phyloP scores from a whole-genome alignment of 2,113 vertebrate genomes.

The Spheniscus mendiculus region DNA sequence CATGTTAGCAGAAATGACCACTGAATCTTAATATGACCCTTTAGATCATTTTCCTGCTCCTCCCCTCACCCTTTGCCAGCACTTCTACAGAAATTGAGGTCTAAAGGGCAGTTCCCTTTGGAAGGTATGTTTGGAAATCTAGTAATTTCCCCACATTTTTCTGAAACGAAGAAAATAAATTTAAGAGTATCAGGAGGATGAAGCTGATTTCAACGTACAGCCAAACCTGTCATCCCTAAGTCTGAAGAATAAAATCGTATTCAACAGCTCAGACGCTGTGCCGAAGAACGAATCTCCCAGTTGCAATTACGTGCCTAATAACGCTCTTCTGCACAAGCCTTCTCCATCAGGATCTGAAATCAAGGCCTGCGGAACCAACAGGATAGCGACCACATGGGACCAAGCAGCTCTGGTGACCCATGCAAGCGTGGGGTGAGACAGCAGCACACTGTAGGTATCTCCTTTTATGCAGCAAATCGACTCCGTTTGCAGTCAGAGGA shows the following conservation, averaged over 20 bases:
- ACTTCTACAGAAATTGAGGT: background rate
- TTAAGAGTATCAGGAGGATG: background rate
- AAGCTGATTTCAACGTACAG: background rate
- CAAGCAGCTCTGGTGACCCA: background rate
- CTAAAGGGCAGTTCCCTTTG: background rate
- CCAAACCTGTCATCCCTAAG: background rate
- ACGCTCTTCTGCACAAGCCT: background rate
- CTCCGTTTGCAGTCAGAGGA: background rate
- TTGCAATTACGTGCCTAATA: background rate
- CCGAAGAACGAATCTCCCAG: background rate
- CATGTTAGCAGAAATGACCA: background rate
- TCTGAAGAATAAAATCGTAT: background rate
- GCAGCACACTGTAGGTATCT: background rate
- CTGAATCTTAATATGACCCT: background rate
- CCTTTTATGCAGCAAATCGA: rapidly evolving
- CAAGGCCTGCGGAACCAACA: background rate
- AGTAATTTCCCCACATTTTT: background rate
- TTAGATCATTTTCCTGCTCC: background rate
- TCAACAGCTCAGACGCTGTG: background rate
- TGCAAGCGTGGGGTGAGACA: rapidly evolving
- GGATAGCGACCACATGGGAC: rapidly evolving
- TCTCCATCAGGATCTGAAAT: background rate
- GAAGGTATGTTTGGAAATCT: background rate
- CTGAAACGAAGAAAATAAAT: background rate
- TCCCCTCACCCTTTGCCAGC: background rate